Conservation (phyloP, 2,797 vertebrate genomes). For the Sternarchorhynchus goeldii region DNA sequence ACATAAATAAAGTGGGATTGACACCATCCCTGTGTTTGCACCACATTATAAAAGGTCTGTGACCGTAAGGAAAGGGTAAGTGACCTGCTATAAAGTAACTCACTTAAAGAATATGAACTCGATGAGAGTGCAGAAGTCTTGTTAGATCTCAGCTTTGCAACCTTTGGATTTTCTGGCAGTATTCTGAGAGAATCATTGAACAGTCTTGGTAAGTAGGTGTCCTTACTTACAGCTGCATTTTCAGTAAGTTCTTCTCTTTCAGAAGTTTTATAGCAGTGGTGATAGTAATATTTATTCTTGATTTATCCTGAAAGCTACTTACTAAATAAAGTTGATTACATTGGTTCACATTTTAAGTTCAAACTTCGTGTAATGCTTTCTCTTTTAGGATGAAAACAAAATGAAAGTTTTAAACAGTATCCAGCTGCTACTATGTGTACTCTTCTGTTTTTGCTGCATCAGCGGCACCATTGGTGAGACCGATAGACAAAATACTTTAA, state of each 20-base stretch:
- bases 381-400: neutral
- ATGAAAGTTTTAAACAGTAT: conserved; percentile 12
- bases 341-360: neutral
- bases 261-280: neutral
- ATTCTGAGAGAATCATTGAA: conserved; percentile 5
- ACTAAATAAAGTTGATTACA: too few relatives aligned
- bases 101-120: conserved; percentile 45
- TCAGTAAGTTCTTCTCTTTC: conserved; percentile 1
- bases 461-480: conserved; percentile 27
- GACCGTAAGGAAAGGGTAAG: conserved; percentile 43
- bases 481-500: too few relatives aligned
- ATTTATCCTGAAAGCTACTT: too few relatives aligned
- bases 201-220: conserved; percentile 36
- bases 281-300: too few relatives aligned
- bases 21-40: conserved; percentile 39
- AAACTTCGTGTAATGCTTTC: neutral
- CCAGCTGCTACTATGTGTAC: neutral
- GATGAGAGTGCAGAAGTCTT: conserved; percentile 11
- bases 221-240: neutral
- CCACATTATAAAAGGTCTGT: conserved; percentile 54
- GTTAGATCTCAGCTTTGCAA: conserved; percentile 29
- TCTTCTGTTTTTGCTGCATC: conserved; percentile 1
- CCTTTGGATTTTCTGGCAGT: conserved; percentile 41
- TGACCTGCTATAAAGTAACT: conserved; percentile 49
- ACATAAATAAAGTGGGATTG: conserved; percentile 9